phyloP scores from a whole-genome alignment of 2,797 vertebrate species.

The Lacerta agilis region DNA sequence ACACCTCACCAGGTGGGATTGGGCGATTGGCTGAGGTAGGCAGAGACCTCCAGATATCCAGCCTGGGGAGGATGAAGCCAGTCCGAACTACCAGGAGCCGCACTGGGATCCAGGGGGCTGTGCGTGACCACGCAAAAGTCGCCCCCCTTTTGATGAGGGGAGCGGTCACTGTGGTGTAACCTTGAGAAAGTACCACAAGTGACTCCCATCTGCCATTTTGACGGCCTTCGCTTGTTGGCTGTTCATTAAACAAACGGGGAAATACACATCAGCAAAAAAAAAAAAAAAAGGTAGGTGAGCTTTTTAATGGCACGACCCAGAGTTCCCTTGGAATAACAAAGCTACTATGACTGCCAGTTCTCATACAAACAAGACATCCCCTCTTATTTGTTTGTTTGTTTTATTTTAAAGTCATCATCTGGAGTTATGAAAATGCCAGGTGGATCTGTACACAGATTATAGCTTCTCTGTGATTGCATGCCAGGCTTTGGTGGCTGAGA shows the following conservation, averaged over 20 bases:
- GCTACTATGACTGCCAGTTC: constrained; percentile 74
- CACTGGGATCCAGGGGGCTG: too few relatives aligned
- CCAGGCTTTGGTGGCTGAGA: constrained; percentile 73
- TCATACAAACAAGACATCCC: constrained; percentile 63
- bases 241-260: constrained; percentile 47
- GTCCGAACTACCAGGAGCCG: too few relatives aligned
- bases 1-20: too few relatives aligned
- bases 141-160: too few relatives aligned
- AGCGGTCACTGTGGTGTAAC: neutral
- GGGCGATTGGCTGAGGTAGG: too few relatives aligned
- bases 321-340: constrained; percentile 78
- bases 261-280: constrained; percentile 68
- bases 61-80: too few relatives aligned
- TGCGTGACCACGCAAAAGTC: too few relatives aligned
- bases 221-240: neutral
- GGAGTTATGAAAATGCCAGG: constrained; percentile 67
- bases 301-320: constrained; percentile 85
- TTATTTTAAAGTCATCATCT: constrained; percentile 54
- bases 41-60: too few relatives aligned
- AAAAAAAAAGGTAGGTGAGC: constrained; percentile 81
- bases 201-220: neutral
- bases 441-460: constrained; percentile 67
- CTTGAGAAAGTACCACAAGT: neutral
- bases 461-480: constrained; percentile 72
- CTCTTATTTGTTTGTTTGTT: constrained; percentile 5